A percentile compares a stretch with the other conserved stretches of the same genome.
Conservation (phyloP, 2,113 vertebrate species). For the Phoxinus phoxinus region DNA sequence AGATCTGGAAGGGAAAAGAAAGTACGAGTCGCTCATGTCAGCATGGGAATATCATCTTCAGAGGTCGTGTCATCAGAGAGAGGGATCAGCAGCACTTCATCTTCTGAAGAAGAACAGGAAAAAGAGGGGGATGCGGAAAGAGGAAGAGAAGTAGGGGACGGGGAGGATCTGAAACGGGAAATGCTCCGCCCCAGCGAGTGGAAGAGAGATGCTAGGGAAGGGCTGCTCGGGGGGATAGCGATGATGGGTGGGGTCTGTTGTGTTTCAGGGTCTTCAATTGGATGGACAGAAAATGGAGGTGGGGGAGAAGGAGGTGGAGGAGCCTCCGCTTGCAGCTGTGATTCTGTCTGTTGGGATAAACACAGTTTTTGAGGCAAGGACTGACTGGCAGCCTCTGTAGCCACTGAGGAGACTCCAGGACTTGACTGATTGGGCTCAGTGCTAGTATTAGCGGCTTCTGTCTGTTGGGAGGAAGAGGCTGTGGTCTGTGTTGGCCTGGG, state of each 20-base stretch:
- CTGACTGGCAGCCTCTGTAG: constrained; percentile 72
- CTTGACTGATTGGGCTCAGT: constrained; percentile 64
- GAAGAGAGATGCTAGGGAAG: constrained; percentile 71
- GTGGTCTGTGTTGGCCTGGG: constrained; percentile 69
- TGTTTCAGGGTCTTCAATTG: constrained; percentile 43
- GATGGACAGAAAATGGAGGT: constrained; percentile 1
- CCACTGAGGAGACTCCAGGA: constrained; percentile 65
- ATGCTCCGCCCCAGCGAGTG: constrained; percentile 71
- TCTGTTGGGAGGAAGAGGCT: constrained; percentile 63
- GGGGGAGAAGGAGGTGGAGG: constrained; percentile 45
- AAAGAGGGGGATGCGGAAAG: constrained; percentile 74
- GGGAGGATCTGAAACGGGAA: constrained; percentile 70
- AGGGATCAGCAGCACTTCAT: constrained; percentile 86
- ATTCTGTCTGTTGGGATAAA: constrained; percentile 62
- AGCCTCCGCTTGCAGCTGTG: constrained; percentile 49
- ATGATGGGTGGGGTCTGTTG: constrained; percentile 61
- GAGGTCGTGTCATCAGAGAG: constrained; percentile 81
- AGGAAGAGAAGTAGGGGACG: constrained; percentile 68
- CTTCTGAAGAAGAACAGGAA: constrained; percentile 76
- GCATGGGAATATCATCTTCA: constrained; percentile 85
- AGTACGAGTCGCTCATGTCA: constrained; percentile 71
- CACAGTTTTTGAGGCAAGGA: constrained; percentile 78
- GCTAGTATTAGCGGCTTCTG: constrained; percentile 60
- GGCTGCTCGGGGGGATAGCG: constrained; percentile 66
- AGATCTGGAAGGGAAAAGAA: background rate